Conservation (phyloP, 2,113 vertebrate species). For the Corynorhinus townsendii region DNA sequence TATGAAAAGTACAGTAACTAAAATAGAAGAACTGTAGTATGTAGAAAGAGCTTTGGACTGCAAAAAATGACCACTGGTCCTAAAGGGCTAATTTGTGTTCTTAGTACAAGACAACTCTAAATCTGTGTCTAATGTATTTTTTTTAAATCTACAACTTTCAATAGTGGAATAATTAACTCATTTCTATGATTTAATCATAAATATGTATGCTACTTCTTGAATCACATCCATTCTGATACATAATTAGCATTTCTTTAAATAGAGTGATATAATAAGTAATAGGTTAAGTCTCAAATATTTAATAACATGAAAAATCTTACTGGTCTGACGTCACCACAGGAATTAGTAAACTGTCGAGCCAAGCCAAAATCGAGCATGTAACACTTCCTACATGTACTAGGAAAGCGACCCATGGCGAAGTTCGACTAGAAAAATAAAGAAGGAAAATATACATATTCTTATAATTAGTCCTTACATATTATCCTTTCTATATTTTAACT, state of each 20-base stretch:
- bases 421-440: constrained; percentile 89
- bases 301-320: constrained; percentile 83
- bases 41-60: neutral
- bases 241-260: constrained; percentile 29
- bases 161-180: neutral
- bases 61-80: neutral
- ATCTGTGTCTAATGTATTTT: neutral
- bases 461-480: neutral
- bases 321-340: constrained; percentile 97
- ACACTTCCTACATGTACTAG: constrained; percentile 96
- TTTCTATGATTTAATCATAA: constrained; percentile 14
- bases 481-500: neutral
- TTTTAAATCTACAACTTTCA: neutral
- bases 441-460: constrained; percentile 21
- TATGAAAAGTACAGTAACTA: neutral
- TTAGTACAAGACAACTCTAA: neutral
- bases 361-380: constrained; percentile 99
- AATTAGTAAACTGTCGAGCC: constrained; percentile 98
- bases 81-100: neutral
- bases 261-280: constrained; percentile 23
- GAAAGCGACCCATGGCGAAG: constrained; percentile 98
- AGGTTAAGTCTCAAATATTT: constrained; percentile 47
- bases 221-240: constrained; percentile 10
- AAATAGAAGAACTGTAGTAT: neutral
- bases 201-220: neutral